Percentiles rank a stretch among this genome's conserved stretches.
Evolutionary conservation across 1,140 invertebrate genomes (phyloP).

Genomic region (Drosophila carrolli): DNA sequence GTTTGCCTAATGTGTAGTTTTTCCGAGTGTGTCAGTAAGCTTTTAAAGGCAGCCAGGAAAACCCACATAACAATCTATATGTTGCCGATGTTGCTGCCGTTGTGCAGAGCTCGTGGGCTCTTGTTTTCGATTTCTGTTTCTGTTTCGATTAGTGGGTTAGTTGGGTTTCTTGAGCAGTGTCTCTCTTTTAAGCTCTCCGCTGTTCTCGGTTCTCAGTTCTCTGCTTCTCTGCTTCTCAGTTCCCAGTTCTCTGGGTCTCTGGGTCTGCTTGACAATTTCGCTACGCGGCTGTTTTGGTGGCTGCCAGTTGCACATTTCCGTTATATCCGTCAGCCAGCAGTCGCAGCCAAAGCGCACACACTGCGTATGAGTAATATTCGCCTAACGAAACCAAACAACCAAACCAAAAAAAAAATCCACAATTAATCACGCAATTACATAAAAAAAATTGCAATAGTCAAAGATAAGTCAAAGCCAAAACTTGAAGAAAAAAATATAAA

Average conservation of each 20-base stretch:
- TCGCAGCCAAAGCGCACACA: conserved; percentile 35
- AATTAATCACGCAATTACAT: conserved; percentile 4
- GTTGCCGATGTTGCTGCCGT: conserved; percentile 8
- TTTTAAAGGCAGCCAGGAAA: conserved; percentile 54
- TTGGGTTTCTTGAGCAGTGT: conserved; percentile 8
- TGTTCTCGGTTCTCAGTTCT: conserved; percentile 6
- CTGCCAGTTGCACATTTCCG: conserved; percentile 81
- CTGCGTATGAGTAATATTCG: conserved; percentile 47
- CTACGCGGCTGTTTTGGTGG: conserved; percentile 63
- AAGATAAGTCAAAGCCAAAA: conserved; percentile 15
- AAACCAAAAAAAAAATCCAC: conserved; percentile 4
- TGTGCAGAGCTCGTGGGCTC: conserved; percentile 18
- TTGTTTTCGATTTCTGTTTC: conserved; percentile 33
- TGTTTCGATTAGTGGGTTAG: conserved; percentile 10
- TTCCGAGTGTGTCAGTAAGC: conserved; percentile 3
- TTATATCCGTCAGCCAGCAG: conserved; percentile 70
- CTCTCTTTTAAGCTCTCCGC: conserved; percentile 4
- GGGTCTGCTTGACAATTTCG: conserved; percentile 69
- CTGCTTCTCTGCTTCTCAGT: conserved; percentile 15
- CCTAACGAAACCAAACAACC: conserved; percentile 3
- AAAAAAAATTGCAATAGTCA: conserved; percentile 3
- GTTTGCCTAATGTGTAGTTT: conserved; percentile 1
- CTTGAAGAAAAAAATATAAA: conserved; percentile 1
- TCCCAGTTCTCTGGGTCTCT: conserved; percentile 18
- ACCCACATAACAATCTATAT: conserved; percentile 44